Conservation (phyloP, 2,888 invertebrate species). For the Physocephala rufipes region DNA sequence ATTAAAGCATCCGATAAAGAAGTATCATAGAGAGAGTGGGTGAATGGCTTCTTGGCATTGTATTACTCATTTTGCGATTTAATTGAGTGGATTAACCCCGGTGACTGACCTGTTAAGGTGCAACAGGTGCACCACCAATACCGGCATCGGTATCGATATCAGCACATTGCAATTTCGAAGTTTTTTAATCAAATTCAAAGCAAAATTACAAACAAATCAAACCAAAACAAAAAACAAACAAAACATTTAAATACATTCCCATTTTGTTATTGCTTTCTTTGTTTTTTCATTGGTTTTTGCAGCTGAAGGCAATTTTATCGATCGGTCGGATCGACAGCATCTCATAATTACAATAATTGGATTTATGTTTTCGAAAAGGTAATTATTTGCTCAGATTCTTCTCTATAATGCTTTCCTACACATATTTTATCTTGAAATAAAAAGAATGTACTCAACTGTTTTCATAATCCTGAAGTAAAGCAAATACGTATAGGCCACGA, state of each 20-base stretch:
- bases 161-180: constrained; percentile 15
- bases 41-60: no score
- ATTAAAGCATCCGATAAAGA: constrained; percentile 28
- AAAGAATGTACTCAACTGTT: not conserved
- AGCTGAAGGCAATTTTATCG: constrained; percentile 37
- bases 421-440: not conserved
- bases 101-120: not conserved
- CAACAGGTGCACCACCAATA: constrained; percentile 2
- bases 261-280: constrained; percentile 11
- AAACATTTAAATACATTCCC: not conserved
- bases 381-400: constrained; percentile 41
- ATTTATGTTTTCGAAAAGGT: constrained; percentile 55
- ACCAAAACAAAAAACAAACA: constrained; percentile 28
- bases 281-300: constrained; percentile 24
- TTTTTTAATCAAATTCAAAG: constrained; percentile 22
- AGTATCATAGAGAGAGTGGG: not conserved
- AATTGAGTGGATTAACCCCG: no score
- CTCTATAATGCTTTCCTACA: not conserved
- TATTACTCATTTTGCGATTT: no score
- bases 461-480: not conserved
- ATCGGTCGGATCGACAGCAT: constrained; percentile 6
- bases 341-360: constrained; percentile 27
- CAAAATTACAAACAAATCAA: constrained; percentile 1
- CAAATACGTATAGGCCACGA: not conserved
- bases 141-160: not conserved